Evolutionary conservation across 2,888 invertebrate genomes (phyloP), one percentile per base, ranked within the genome.

Genomic region (Luffia ferchaultella): DNA sequence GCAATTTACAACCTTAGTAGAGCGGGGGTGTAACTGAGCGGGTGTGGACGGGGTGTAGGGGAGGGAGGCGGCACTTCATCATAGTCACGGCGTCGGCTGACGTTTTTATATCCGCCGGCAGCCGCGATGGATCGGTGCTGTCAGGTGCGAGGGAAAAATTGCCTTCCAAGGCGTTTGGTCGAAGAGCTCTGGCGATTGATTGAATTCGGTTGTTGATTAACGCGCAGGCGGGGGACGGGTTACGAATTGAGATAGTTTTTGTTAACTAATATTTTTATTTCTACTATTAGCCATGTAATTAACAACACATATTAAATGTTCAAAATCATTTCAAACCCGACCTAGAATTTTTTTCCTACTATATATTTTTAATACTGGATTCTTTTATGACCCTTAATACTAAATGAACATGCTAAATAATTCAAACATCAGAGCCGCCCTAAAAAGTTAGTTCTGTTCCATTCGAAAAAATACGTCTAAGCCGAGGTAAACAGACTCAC

Each of bases 91-190:
- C 58, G 60, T 62, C 60, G 62, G 58, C 67, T 67, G 73, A 75
- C 71, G 70, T 74, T 74, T 74, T 74, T 73, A 70, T 71, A 67
- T 49, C 66, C 64, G 61, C 50, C 60, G 61, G 61, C 61, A 57
- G 56, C 57, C 57, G 57, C 65, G 68, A 73, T 71, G 64, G 70
- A 73, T 73, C 65, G 67, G 63, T 61, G 59, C 65, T 70, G 71
- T 70, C 72, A 68, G 68, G 69, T 70, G 70, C 62, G 64, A 62
- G 65, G 61, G 73, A 72, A 73, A 73, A 72, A 73, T 73, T 68
- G 65, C 67, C 64, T 45, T 60, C 59, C 56, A 58, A 55, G 55
- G 56, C 62, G 63, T 63, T 63, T 62, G 62, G 55, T 52, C 53
- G 58, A 58, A 58, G 54, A 57, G 55, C 54, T 53, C 54, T 54